Evolutionary conservation across 2,888 invertebrate genomes (phyloP).

Genomic region (Altica lythri): DNA sequence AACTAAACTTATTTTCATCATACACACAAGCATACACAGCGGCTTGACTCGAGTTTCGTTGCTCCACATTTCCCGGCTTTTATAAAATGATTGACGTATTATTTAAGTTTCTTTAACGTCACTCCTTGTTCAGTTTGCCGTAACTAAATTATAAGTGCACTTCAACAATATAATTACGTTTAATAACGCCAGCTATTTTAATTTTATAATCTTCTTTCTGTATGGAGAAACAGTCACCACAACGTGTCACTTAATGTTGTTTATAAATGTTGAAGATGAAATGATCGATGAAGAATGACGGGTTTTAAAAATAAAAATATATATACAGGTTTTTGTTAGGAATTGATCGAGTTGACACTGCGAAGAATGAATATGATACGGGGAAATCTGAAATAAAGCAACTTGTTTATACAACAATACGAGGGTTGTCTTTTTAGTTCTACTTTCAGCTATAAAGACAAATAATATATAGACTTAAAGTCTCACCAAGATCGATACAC

Average conservation of each 20-base stretch:
- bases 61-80: constrained; percentile 43
- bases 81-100: constrained; percentile 47
- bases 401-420: too few species aligned
- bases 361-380: too few species aligned
- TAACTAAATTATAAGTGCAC: constrained; percentile 42
- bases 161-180: constrained; percentile 35
- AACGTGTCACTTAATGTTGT: constrained; percentile 16
- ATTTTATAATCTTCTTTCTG: constrained; percentile 28
- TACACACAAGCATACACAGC: background rate
- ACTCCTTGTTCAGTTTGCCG: constrained; percentile 34
- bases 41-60: constrained; percentile 41
- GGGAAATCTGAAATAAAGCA: too few species aligned
- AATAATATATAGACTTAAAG: too few species aligned
- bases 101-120: constrained; percentile 50
- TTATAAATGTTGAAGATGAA: constrained; percentile 4
- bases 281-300: background rate
- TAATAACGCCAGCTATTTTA: constrained; percentile 30
- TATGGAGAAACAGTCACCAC: constrained; percentile 19
- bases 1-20: constrained; percentile 43
- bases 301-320: background rate
- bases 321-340: too few species aligned
- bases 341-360: too few species aligned
- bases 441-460: too few species aligned
- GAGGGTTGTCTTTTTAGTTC: too few species aligned
- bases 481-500: too few species aligned